Percentiles rank a stretch among this genome's conserved stretches.
Evolutionary conservation across 2,888 invertebrate species (phyloP).

Genomic region (Plebejus argus): DNA sequence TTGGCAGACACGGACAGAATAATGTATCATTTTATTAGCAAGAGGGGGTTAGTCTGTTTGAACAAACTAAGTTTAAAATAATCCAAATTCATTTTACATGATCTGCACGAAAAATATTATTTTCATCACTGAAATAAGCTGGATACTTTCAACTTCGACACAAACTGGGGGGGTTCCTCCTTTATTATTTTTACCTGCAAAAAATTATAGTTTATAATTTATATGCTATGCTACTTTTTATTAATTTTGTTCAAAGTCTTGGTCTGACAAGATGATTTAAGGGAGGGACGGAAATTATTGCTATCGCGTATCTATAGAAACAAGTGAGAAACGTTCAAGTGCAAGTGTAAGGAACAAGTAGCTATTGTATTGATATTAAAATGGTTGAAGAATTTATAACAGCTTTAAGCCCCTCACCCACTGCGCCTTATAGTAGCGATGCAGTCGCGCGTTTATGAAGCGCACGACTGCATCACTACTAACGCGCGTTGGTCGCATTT

Average conservation of each 20-base stretch:
- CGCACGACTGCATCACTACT: no score
- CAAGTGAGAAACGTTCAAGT: not conserved
- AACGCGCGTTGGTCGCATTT: no score
- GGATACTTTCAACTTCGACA: slow-evolving; percentile 71
- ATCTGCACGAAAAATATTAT: not conserved
- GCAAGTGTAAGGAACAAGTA: not conserved
- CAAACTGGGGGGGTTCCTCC: slow-evolving; percentile 56
- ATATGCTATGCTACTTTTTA: not conserved
- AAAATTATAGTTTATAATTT: slow-evolving; percentile 18
- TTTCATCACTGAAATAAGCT: slow-evolving; percentile 65
- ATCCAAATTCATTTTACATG: not conserved
- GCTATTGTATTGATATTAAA: no score
- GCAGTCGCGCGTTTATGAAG: no score
- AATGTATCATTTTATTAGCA: not conserved
- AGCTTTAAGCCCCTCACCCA: no score
- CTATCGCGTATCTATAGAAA: not conserved
- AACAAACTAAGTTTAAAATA: slow-evolving; percentile 20
- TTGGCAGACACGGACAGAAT: no score
- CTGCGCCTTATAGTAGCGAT: no score
- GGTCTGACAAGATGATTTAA: not conserved
- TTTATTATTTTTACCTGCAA: slow-evolving; percentile 65
- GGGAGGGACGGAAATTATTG: not conserved
- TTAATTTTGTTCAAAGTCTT: not conserved
- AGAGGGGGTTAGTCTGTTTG: not conserved
- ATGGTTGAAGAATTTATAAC: no score